Conservation (phyloP, 2,888 invertebrate genomes). For the Ophraella communa region DNA sequence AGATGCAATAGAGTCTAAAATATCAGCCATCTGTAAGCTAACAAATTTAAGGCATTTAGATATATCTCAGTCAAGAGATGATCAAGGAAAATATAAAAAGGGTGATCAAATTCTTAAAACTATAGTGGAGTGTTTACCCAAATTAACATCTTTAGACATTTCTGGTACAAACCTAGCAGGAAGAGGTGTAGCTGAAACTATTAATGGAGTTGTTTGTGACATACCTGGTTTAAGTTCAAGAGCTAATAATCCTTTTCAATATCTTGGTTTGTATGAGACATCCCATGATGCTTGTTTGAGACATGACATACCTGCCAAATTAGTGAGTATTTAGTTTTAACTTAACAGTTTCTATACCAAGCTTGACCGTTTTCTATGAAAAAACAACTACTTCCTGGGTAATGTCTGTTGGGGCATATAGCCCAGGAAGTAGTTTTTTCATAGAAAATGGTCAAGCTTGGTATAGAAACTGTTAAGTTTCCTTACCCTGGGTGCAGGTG, state of each 20-base stretch:
- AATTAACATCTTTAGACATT: constrained; percentile 86
- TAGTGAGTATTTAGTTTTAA: constrained; percentile 71
- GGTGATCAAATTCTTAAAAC: constrained; percentile 76
- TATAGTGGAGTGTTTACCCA: constrained; percentile 76
- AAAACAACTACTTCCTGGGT: too few species aligned
- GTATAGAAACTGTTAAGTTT: too few species aligned
- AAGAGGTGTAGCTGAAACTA: constrained; percentile 72
- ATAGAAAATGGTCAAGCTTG: too few species aligned
- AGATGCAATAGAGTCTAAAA: constrained; percentile 68
- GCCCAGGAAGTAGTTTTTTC: too few species aligned
- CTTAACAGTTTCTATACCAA: neutral
- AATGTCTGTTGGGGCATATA: too few species aligned
- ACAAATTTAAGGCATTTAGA: constrained; percentile 76
- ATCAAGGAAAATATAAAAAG: constrained; percentile 73
- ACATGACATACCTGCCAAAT: constrained; percentile 88
- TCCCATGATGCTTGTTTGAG: constrained; percentile 88
- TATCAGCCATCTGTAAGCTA: constrained; percentile 68
- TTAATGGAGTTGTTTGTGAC: constrained; percentile 65
- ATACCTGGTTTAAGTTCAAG: constrained; percentile 86
- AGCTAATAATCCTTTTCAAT: constrained; percentile 80
- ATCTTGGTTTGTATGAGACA: constrained; percentile 91
- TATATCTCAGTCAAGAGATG: constrained; percentile 78
- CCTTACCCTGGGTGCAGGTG: too few species aligned
- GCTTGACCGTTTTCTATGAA: too few species aligned
- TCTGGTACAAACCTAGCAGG: constrained; percentile 96